These are phyloP conservation scores for Lerista edwardsae DNA, from an alignment of 2,797 vertebrate genomes.

Conservation along the genomic window DNA sequence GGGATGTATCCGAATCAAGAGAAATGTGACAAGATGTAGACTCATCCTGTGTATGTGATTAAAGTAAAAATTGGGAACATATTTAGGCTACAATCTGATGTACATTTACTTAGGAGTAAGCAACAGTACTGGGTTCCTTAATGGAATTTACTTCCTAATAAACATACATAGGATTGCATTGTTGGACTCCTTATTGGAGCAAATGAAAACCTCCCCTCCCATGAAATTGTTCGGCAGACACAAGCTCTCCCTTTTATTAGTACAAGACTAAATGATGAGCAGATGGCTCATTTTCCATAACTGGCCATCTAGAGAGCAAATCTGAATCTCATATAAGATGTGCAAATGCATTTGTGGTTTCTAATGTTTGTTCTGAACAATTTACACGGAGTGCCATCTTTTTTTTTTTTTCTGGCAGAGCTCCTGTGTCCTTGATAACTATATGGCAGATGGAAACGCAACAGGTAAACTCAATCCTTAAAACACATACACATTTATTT, in stretches of 20 bases:
- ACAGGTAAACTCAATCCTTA: neutral
- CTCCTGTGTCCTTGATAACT: neutral
- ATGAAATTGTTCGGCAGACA: neutral
- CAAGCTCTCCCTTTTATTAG: neutral
- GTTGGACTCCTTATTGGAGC: neutral
- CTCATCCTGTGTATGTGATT: no score
- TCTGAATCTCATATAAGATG: neutral
- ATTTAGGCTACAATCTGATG: no score
- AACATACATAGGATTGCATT: neutral
- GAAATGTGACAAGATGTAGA: no score
- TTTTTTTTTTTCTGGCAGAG: neutral
- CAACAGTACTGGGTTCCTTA: no score
- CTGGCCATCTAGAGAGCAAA: neutral
- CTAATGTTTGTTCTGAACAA: neutral
- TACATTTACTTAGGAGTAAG: no score
- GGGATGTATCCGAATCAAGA: no score
- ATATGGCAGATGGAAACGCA: neutral
- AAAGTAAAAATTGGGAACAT: no score
- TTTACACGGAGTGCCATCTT: neutral
- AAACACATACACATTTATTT: no score
- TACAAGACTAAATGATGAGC: neutral
- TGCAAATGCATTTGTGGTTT: constrained; percentile 24
- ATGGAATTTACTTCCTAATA: neutral
- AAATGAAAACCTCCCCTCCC: neutral
- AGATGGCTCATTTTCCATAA: neutral